Evolutionary conservation across 2,113 vertebrate genomes (phyloP).

Genomic region (Petrocephalus microphthalmus): DNA sequence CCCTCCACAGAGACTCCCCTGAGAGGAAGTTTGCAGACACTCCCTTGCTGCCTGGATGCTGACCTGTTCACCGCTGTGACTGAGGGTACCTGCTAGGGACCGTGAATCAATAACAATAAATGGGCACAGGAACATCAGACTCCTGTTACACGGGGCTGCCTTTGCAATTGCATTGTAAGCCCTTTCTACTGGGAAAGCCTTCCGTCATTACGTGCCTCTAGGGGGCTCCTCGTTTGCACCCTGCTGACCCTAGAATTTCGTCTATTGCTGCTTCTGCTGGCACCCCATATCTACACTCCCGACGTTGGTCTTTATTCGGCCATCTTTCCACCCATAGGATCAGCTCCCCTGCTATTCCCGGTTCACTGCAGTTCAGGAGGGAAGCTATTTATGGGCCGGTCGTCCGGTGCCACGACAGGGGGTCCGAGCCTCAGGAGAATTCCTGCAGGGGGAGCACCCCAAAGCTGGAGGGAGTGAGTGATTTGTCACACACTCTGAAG

Average conservation of each 20-base stretch:
- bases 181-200: not conserved
- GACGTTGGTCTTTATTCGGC: not conserved
- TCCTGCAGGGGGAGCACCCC: not conserved
- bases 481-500: not conserved
- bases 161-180: not conserved
- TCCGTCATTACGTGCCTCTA: not conserved
- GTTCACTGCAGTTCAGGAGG: not conserved
- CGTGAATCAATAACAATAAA: not conserved
- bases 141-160: not conserved
- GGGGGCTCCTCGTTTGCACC: not conserved
- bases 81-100: not conserved
- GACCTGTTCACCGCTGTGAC: not conserved
- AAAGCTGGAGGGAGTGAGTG: not conserved
- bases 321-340: not conserved
- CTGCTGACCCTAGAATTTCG: not conserved
- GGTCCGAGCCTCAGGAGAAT: not conserved
- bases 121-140: not conserved
- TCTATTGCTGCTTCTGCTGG: not conserved
- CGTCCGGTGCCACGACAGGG: not conserved
- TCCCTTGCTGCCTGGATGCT: not conserved
- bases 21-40: not conserved
- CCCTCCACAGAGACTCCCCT: not conserved
- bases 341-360: not conserved
- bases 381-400: conserved; percentile 6
- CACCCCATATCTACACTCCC: not conserved